Base-by-base conservation (phyloP, 2,797 vertebrate genomes). In the Spinibarbus caldwelli region DNA sequence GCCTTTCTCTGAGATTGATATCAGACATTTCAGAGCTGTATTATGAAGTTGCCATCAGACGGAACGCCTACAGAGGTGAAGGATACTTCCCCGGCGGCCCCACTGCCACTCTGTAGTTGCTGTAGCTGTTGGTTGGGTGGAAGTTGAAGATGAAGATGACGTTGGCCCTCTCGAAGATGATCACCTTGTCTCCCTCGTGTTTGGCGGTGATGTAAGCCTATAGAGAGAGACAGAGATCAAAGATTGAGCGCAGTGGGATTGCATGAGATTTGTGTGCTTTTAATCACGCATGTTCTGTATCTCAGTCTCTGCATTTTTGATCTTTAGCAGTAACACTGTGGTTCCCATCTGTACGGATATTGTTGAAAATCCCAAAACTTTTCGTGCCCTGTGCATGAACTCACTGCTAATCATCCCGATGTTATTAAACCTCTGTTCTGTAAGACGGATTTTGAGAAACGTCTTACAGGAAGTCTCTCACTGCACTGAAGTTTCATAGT, bases 121-220 rank as follows among this genome's bases (percentile, higher is more conserved):
- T 95, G 17, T 96, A 99, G 91, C 98, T 99, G 91, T 96, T 95
- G 82, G 87, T 95, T 1, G 97, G 97, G 93, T 99, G 96, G 93
- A 99, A 99, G 95, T 99, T 99, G 93, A 99, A 99, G 93, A 99
- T 90, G 91, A 99, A 99, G 90, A 98, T 83, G 73, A 97, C 95
- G 90, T 95, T 94, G 87, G 94, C 97, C 91, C 98, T 96, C 92
- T 99, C 98, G 92, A 98, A 99, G 84, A 95, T 93, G 85, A 99
- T 97, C 92, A 98, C 93, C 92, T 99, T 99, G 94, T 99, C 97
- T 84, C 59, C 92, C 93, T 98, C 96, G 82, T 99, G 98, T 81
- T 95, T 96, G 92, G 97, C 95, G 84, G 95, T 98, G 92, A 99
- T 86, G 90, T 92, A 95, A 72, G 96, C 98, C 98, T 99, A 92